These are phyloP conservation scores for Zhuqinia jingwanae DNA, from an alignment of 2,888 invertebrate species.

Conservation along the genomic window DNA sequence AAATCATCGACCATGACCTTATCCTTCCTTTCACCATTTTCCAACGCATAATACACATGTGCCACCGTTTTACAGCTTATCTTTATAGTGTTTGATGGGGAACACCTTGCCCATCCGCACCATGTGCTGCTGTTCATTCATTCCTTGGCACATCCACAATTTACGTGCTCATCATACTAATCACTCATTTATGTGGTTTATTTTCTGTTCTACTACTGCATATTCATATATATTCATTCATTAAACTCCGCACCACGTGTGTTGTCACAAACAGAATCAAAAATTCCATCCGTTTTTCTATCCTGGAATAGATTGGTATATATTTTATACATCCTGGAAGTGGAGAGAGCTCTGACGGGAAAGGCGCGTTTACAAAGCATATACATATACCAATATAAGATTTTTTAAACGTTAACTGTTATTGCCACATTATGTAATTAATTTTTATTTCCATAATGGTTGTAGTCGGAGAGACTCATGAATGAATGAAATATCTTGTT, in stretches of 20 bases:
- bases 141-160: conserved; percentile 17
- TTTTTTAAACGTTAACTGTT: not conserved
- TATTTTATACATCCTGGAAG: conserved; percentile 41
- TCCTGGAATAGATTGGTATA: not conserved
- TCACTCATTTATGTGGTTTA: conserved; percentile 33
- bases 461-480: conserved; percentile 1
- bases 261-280: not conserved
- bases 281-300: not conserved
- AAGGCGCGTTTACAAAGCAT: not conserved
- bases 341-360: not conserved
- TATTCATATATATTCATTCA: conserved; percentile 29
- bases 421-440: not conserved
- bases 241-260: not conserved
- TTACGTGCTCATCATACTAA: conserved; percentile 56
- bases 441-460: not conserved
- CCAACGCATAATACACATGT: not conserved
- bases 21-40: conserved; percentile 65
- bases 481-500: conserved; percentile 53
- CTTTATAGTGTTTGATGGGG: conserved; percentile 34
- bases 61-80: not conserved
- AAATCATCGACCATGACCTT: conserved; percentile 72
- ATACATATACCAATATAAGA: too few relatives aligned
- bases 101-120: conserved; percentile 48
- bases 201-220: not conserved
- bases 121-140: conserved; percentile 12